phyloP scores from a whole-genome alignment of 1,140 invertebrate genomes.

The Vanessa atalanta region DNA sequence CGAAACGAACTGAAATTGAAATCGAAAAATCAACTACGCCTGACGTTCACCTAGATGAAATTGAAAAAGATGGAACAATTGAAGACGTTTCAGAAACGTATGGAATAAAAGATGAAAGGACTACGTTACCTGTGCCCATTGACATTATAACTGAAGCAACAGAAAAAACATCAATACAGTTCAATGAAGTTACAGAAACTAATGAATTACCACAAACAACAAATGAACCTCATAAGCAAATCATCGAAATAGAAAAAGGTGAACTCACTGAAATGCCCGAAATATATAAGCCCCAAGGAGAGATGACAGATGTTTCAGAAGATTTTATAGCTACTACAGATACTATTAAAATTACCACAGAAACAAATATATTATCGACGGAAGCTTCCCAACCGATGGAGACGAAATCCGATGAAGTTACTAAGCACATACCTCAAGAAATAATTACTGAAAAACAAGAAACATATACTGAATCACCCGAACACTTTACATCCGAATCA shows the following conservation, averaged over 20 bases:
- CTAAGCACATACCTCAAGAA: constrained; percentile 3
- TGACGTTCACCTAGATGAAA: background rate
- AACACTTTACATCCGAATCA: background rate
- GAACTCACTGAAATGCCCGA: constrained; percentile 32
- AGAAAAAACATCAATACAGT: background rate
- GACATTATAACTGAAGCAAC: background rate
- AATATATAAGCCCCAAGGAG: background rate
- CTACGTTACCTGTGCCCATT: background rate
- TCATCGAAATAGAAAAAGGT: constrained; percentile 24
- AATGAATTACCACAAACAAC: background rate
- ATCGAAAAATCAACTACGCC: background rate
- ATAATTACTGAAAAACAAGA: constrained; percentile 29
- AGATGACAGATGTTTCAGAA: background rate
- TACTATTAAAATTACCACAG: background rate
- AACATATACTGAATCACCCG: constrained; percentile 2
- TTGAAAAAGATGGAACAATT: background rate
- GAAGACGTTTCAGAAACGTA: background rate
- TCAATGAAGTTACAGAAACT: background rate
- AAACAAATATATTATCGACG: background rate
- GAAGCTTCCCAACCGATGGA: background rate
- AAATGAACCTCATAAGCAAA: background rate
- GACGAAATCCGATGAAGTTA: constrained; percentile 1
- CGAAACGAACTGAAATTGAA: background rate
- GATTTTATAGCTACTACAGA: background rate
- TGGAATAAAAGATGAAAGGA: constrained; percentile 3